Evolutionary conservation across 2,113 vertebrate species (phyloP), one percentile per base, ranked within the genome.

Genomic region (Pseudorasbora parva): DNA sequence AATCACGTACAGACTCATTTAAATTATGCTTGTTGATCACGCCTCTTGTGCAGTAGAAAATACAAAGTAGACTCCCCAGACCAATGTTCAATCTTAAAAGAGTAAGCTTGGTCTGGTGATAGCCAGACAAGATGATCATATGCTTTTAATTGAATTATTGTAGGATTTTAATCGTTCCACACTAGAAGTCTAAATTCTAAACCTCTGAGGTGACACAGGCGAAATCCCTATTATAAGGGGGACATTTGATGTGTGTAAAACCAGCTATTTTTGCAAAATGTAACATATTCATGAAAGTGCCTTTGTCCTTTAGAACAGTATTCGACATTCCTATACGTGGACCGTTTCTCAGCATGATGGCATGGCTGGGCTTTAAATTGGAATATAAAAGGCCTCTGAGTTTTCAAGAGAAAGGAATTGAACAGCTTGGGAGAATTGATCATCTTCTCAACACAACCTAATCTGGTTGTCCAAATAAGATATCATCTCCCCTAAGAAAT

Each of bases 391-490:
- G 21, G 10, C 21, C 41, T 72, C 5, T 45, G 56, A 45, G 37
- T 62, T 78, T 78, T 43, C 1, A 14, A 19, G 56, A 45, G 56
- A 60, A 43, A 37, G 8, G 54, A 60, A 60, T 72, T 57, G 78
- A 33, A 66, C 73, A 82, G 45, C 10, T 21, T 84, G 82, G 73
- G 78, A 43, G 73, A 78, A 78, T 82, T 78, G 82, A 82, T 87
- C 47, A 84, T 82, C 57, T 82, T 75, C 79, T 51, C 72, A 72
- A 82, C 79, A 71, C 33, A 54, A 51, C 56, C 79, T 84, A 84
- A 84, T 82, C 82, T 82, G 71, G 56, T 82, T 84, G 45, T 17
- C 19, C 86, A 73, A 87, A 87, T 84, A 84, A 80, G 68, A 87
- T 41, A 78, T 62, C 17, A 81, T 82, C 73, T 75, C 33, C 60